A percentile compares a stretch with the other conserved stretches of the same genome.
Conservation (phyloP, 1,140 invertebrate species). For the Temnothorax curvispinosus region DNA sequence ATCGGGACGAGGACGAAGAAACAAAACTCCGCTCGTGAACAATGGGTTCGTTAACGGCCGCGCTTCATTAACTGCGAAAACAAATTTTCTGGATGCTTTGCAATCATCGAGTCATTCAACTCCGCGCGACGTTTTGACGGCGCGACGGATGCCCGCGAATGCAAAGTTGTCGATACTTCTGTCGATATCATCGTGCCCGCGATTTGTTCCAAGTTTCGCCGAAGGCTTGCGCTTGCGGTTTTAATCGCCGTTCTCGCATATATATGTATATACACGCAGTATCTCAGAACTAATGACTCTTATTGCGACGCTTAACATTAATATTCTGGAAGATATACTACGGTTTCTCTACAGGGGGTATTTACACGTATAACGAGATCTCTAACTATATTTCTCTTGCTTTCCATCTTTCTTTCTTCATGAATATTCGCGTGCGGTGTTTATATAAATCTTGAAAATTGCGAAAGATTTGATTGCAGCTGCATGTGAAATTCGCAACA, state of each 20-base stretch:
- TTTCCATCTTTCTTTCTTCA: not conserved
- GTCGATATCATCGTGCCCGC: not conserved
- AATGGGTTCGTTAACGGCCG: constrained; percentile 72
- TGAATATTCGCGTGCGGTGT: not conserved
- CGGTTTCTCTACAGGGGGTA: not conserved
- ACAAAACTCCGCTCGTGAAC: constrained; percentile 63
- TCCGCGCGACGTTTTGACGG: constrained; percentile 32
- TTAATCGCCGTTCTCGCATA: constrained; percentile 3
- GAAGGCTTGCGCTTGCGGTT: constrained; percentile 16
- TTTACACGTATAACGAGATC: not conserved
- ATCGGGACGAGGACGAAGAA: constrained; percentile 64
- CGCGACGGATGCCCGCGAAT: constrained; percentile 31
- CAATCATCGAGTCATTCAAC: constrained; percentile 79
- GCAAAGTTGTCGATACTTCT: constrained; percentile 45
- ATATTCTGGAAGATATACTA: not conserved
- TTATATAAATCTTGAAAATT: constrained; percentile 26
- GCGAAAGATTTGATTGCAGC: constrained; percentile 3
- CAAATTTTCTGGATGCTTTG: constrained; percentile 71
- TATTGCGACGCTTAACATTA: not conserved
- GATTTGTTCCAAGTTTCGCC: constrained; percentile 38
- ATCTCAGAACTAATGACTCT: not conserved
- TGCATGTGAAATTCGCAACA: not conserved
- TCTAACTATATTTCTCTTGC: not conserved
- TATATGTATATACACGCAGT: not conserved
- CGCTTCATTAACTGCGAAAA: constrained; percentile 69